Percentiles rank a stretch among this genome's conserved stretches.
These are phyloP conservation scores for Psittacula echo DNA, from an alignment of 2,797 vertebrate species.

Conservation along the genomic window DNA sequence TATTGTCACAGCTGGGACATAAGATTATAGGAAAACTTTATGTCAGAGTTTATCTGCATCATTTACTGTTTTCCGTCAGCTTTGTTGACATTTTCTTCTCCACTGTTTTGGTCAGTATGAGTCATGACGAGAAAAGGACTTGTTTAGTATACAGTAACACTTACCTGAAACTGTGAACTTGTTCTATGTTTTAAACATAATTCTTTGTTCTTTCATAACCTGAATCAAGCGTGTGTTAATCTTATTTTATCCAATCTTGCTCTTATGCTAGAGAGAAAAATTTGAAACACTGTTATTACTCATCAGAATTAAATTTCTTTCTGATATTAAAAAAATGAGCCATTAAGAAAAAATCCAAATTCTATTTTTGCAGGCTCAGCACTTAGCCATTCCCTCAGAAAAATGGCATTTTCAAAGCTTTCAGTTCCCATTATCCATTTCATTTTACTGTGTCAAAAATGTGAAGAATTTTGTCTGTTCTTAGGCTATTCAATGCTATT, in stretches of 20 bases:
- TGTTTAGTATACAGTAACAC: not conserved
- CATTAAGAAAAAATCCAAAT: not conserved
- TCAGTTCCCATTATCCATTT: not conserved
- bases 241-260: not conserved
- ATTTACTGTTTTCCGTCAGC: not conserved
- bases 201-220: not conserved
- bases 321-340: not conserved
- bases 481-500: not conserved
- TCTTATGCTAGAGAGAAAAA: not conserved
- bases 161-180: not conserved
- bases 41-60: not conserved
- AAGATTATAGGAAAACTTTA: conserved; percentile 30
- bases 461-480: not conserved
- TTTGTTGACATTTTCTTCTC: conserved; percentile 22
- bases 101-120: not conserved
- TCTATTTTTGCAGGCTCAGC: not conserved
- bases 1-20: not conserved
- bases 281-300: not conserved
- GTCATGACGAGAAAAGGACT: not conserved
- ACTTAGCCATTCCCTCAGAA: not conserved
- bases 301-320: not conserved
- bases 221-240: not conserved
- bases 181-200: not conserved
- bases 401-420: not conserved
- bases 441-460: not conserved